Evolutionary conservation across 2,888 invertebrate species (phyloP).

Genomic region (Leucania comma): DNA sequence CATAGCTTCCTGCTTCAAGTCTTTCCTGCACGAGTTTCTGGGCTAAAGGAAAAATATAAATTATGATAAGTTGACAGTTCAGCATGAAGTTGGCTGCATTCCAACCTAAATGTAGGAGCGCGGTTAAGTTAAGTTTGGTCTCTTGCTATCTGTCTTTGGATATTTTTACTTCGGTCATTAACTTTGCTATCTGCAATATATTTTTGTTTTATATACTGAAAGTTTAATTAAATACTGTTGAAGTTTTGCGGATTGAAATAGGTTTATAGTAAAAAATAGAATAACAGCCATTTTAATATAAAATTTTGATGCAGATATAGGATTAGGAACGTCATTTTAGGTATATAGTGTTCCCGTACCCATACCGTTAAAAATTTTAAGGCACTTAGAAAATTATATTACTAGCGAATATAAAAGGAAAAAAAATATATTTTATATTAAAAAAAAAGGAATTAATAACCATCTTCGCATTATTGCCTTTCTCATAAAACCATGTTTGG

Average conservation of each 20-base stretch:
- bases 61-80: constrained; percentile 48
- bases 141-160: constrained; percentile 16
- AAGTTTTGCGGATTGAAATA: background rate
- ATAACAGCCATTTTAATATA: background rate
- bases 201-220: background rate
- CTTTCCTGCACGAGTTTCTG: constrained; percentile 16
- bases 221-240: background rate
- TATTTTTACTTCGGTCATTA: constrained; percentile 43
- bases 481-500: too few species aligned
- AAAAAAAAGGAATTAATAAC: too few species aligned
- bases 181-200: constrained; percentile 16
- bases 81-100: constrained; percentile 43
- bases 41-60: constrained; percentile 50
- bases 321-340: background rate
- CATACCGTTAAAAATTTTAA: background rate
- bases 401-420: too few species aligned
- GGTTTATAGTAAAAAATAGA: background rate
- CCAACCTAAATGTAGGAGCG: constrained; percentile 42
- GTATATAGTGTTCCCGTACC: background rate
- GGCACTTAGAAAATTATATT: background rate
- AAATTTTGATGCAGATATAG: background rate
- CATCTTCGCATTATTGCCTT: too few species aligned
- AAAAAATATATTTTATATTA: too few species aligned
- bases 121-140: constrained; percentile 29
- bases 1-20: constrained; percentile 19